Evolutionary conservation across 2,888 invertebrate genomes (phyloP).

Genomic region (Merodon equestris): DNA sequence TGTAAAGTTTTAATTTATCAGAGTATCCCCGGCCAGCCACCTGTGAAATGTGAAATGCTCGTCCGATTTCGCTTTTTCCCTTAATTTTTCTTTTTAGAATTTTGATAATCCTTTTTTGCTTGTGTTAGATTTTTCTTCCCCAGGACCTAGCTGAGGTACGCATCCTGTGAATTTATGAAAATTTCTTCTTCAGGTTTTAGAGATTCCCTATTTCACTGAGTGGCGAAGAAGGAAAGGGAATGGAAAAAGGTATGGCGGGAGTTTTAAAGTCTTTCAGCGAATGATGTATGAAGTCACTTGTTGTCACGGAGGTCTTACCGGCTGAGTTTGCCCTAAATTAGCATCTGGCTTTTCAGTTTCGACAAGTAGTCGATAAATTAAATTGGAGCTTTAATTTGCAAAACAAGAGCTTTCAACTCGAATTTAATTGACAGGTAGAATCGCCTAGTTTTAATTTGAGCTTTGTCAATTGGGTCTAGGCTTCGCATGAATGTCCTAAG

Average conservation of each 20-base stretch:
- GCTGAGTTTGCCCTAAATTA: slow-evolving; percentile 9
- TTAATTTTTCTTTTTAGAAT: slow-evolving; percentile 11
- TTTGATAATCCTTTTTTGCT: slow-evolving; percentile 45
- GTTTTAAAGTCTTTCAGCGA: background rate
- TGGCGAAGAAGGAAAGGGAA: slow-evolving; percentile 1
- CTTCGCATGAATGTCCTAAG: too few relatives aligned
- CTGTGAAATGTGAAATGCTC: slow-evolving; percentile 64
- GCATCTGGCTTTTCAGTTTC: background rate
- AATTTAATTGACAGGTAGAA: too few relatives aligned
- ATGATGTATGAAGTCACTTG: slow-evolving; percentile 25
- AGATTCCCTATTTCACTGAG: slow-evolving; percentile 30
- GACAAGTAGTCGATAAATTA: too few relatives aligned
- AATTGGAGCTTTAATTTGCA: too few relatives aligned
- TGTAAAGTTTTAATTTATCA: slow-evolving; percentile 69
- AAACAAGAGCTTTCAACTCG: too few relatives aligned
- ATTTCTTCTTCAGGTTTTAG: slow-evolving; percentile 40
- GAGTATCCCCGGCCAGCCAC: slow-evolving; percentile 66
- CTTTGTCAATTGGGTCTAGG: too few relatives aligned
- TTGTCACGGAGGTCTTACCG: slow-evolving; percentile 3
- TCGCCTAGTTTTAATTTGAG: too few relatives aligned
- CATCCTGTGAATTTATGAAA: slow-evolving; percentile 57
- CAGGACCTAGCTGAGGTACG: slow-evolving; percentile 18
- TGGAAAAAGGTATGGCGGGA: slow-evolving; percentile 5
- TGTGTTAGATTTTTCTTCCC: background rate
- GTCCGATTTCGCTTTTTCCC: slow-evolving; percentile 3